phyloP scores from a whole-genome alignment of 2,797 vertebrate species.

The Enteromius thamalakanensis region DNA sequence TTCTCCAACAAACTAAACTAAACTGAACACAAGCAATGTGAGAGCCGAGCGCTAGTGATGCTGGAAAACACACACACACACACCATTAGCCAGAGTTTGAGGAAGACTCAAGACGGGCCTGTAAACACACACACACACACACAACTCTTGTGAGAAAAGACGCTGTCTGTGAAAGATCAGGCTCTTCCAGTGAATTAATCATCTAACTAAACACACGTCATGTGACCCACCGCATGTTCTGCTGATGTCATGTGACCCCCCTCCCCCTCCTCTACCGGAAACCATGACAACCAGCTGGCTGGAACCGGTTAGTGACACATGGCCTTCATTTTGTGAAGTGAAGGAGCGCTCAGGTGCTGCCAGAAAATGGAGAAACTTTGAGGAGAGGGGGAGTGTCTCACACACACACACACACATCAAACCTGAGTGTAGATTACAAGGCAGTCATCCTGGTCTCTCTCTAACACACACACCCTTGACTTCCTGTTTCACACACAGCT shows the following conservation, averaged over 20 bases:
- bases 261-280: conserved; percentile 71
- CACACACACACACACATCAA: not conserved
- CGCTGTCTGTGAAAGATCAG: too few species aligned
- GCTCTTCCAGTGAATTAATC: conserved; percentile 87
- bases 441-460: too few species aligned
- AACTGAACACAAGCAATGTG: too few species aligned
- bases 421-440: too few species aligned
- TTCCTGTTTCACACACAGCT: not conserved
- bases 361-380: conserved; percentile 78
- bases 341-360: conserved; percentile 82
- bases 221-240: conserved; percentile 79
- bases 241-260: conserved; percentile 69
- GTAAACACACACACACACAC: too few species aligned
- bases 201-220: conserved; percentile 81
- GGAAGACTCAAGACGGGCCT: too few species aligned
- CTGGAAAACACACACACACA: too few species aligned
- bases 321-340: conserved; percentile 87
- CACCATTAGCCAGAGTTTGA: too few species aligned
- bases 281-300: conserved; percentile 88
- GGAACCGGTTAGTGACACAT: conserved; percentile 85
- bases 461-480: not conserved
- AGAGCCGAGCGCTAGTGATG: too few species aligned
- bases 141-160: too few species aligned
- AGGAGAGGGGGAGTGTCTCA: not conserved
- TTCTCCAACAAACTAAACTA: too few species aligned